Base-by-base conservation (phyloP, 1,140 invertebrate genomes). In the Halotydeus destructor region DNA sequence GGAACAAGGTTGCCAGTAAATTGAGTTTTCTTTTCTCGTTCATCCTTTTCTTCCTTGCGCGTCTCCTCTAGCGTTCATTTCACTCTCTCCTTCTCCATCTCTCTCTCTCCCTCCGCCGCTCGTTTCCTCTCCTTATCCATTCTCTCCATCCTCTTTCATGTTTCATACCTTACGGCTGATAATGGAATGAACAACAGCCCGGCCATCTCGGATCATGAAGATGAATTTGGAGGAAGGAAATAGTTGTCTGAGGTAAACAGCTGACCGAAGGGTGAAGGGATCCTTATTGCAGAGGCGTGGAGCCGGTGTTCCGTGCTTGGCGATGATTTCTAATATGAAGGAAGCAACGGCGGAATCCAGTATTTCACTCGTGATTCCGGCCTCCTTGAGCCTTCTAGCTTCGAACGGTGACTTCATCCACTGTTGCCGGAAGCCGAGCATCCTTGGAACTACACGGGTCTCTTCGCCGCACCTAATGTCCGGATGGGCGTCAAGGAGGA, bases 401-500 rank as follows among this genome's bases (percentile, higher is more conserved):
- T 93, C 86, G 57, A 85, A 82, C 49, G 83, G 76, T 11, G 83
- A 85, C 57, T 82, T 84, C 42, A 81, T 67, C 86, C 86, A 94
- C 54, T 89, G 82, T 49, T 78, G 74, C 51, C 83, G 71, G 66
- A 93, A 75, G 62, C 86, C 82, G 41, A 91, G 68, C 51, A 94
- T 75, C 46, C 86, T 68, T 4, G 91, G 93, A 57, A 98, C 89
- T 32, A 98, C 83, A 46, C 91, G 69, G 5, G 91, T 97, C 62
- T 97, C 91, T 62, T 96, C 89, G 5, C 91, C 91, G 64, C 93
- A 98, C 61, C 86, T 75, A 51, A 97, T 80, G 57, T 85, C 77
- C n/a, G 84, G 84, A 70, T 98, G 93, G 31, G 93, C 89, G 65
- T 98, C 93, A 38, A 98, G 64, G 81, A 98, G 91, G 45, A 88